Base-by-base conservation (phyloP, 2,888 invertebrate species). In the Mythimna impura region DNA sequence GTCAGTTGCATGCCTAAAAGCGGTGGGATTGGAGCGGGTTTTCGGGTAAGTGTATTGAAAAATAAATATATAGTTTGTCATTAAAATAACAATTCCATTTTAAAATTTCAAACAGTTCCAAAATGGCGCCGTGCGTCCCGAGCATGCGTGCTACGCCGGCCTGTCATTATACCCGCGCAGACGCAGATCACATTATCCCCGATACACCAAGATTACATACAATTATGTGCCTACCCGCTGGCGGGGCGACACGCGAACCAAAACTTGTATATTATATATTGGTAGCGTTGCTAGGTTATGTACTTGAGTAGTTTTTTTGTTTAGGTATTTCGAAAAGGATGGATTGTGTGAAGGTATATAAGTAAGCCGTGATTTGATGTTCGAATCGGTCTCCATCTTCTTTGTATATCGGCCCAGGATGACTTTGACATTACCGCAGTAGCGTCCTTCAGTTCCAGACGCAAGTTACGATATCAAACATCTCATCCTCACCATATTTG, bases 101-200 rank as follows among this genome's bases (percentile, higher is more conserved):
- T 36, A 34, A 58, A 58, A 58, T 30, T 57, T 30, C 17, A 30
- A 55, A 57, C 17, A 14, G 1, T 3, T 61, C 10, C 74, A 85
- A 84, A 75, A 85, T 81, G 71, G 67, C 78, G 60, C n/a, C 22
- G 86, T 85, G 86, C 78, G 78, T 62, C 10, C 66, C 76, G 90
- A 94, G 92, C 94, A 94, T 94, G 94, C 94, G 94, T 94, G 94
- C 93, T 92, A 92, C 91, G 86, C 84, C 90, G 92, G 93, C 92
- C 95, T 95, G 94, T 95, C 93, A 95, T 95, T 95, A 95, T 86
- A 74, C 78, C 90, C 83, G 91, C 90, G 91, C 93, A 88, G 91
- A 91, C 94, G 93, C 95, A 95, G 94, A 94, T 95, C 94, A 94
- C 93, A 93, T 95, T 94, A 94, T 91, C 91, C 88, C 76, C 86